phyloP scores from a whole-genome alignment of 2,888 invertebrate genomes.

The Latheticus oryzae region DNA sequence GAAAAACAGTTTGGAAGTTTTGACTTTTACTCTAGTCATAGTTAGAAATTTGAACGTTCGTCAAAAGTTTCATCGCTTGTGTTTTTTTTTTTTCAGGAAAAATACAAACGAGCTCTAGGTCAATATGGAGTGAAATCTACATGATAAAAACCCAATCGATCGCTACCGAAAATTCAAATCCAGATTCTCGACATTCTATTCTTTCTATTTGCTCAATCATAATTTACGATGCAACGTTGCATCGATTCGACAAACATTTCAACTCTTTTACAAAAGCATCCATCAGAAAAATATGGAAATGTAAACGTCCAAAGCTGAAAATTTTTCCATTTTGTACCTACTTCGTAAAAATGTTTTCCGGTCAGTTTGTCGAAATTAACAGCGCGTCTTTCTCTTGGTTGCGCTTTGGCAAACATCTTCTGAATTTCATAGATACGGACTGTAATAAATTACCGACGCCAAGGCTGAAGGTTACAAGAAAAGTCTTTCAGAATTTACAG shows the following conservation, averaged over 20 bases:
- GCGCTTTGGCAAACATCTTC: slow-evolving; percentile 36
- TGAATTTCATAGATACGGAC: slow-evolving; percentile 36
- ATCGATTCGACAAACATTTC: slow-evolving; percentile 15
- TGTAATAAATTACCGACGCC: slow-evolving; percentile 30
- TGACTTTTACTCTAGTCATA: too few relatives aligned
- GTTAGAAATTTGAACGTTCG: too few relatives aligned
- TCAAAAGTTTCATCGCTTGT: too few relatives aligned
- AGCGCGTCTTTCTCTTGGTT: slow-evolving; percentile 22
- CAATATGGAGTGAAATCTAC: slow-evolving; percentile 32
- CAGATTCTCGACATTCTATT: slow-evolving; percentile 24
- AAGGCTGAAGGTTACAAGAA: slow-evolving; percentile 32
- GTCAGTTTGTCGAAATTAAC: slow-evolving; percentile 37
- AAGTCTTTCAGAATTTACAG: slow-evolving; percentile 42
- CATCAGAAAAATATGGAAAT: slow-evolving; percentile 31
- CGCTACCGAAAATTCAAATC: slow-evolving; percentile 38
- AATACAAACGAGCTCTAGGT: slow-evolving; percentile 10
- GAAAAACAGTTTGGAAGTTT: too few relatives aligned
- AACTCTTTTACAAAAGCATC: slow-evolving; percentile 7
- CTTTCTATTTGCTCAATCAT: slow-evolving; percentile 27
- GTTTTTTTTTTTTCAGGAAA: too few relatives aligned
- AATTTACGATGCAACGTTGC: slow-evolving; percentile 33
- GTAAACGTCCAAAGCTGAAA: slow-evolving; percentile 8
- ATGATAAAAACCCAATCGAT: slow-evolving; percentile 35
- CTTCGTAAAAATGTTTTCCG: slow-evolving; percentile 30
- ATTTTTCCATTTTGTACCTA: slow-evolving; percentile 29